These are phyloP conservation scores for Dicranocentrus wangi DNA, from an alignment of 2,888 invertebrate species.

Conservation along the genomic window DNA sequence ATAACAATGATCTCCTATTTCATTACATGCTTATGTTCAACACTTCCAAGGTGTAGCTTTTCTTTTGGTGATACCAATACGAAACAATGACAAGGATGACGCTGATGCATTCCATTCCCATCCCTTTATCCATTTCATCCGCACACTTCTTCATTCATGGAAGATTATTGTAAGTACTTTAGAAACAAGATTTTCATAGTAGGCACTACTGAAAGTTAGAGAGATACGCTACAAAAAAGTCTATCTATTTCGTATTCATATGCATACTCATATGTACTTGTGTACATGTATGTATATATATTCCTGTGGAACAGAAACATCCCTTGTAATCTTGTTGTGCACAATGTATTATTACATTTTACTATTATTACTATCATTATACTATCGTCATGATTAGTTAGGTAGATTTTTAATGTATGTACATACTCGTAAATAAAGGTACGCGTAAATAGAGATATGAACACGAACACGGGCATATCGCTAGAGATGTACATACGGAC, in stretches of 20 bases:
- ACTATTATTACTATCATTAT: slow-evolving; percentile 27
- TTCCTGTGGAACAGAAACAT: slow-evolving; percentile 3
- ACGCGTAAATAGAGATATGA: no score
- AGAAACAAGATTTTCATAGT: no score
- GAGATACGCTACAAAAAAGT: no score
- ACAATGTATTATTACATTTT: not conserved
- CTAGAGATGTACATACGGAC: no score
- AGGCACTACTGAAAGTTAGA: no score
- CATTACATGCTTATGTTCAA: not conserved
- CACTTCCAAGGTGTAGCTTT: not conserved
- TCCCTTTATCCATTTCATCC: slow-evolving; percentile 64
- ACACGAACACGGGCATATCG: no score
- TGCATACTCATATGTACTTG: not conserved
- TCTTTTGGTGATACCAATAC: slow-evolving; percentile 35
- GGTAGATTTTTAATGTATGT: not conserved
- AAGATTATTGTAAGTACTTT: not conserved
- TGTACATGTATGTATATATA: not conserved
- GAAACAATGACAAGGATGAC: slow-evolving; percentile 61
- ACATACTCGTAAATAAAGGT: not conserved
- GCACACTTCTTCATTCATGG: slow-evolving; percentile 57
- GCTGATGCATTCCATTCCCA: slow-evolving; percentile 55
- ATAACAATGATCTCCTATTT: not conserved
- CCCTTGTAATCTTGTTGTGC: not conserved
- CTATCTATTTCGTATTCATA: no score
- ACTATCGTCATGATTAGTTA: not conserved